Percentiles rank a stretch among this genome's conserved stretches.
Conservation (phyloP, 2,888 invertebrate genomes). For the Philonicus albiceps region DNA sequence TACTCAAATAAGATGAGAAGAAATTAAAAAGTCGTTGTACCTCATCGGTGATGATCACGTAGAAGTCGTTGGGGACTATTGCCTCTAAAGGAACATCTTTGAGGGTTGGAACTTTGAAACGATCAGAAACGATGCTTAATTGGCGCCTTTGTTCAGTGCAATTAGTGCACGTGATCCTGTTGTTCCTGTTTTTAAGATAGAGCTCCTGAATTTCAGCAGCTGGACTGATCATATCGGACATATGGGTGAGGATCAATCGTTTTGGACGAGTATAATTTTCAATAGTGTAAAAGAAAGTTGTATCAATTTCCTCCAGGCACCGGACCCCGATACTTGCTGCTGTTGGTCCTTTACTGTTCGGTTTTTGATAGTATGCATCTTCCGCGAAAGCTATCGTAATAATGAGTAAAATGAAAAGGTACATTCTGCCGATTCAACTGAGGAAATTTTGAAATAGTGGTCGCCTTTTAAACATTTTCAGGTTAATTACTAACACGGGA, state of each 20-base stretch:
- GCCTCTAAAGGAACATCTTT: conserved; percentile 17
- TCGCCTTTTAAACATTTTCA: not conserved
- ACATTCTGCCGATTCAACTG: not conserved
- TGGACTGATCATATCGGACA: conserved; percentile 57
- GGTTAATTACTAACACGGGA: not conserved
- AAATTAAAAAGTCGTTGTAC: conserved; percentile 52
- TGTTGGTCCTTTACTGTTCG: conserved; percentile 3
- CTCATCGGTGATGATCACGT: conserved; percentile 58
- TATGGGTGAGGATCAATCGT: conserved; percentile 56
- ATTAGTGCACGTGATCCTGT: conserved; percentile 44
- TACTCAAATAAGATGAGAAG: conserved; percentile 53
- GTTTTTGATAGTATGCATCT: not conserved
- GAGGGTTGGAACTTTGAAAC: not conserved
- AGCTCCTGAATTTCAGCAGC: conserved; percentile 59
- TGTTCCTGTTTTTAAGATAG: conserved; percentile 56
- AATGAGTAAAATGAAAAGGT: not conserved
- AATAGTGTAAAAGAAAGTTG: not conserved
- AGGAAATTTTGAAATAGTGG: not conserved
- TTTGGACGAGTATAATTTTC: conserved; percentile 54
- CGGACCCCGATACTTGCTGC: conserved; percentile 44
- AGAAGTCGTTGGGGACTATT: conserved; percentile 56
- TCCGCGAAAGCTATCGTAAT: not conserved
- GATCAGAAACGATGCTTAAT: not conserved
- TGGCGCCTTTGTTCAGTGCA: not conserved
- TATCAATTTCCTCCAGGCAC: conserved; percentile 42